Evolutionary conservation across 2,113 vertebrate genomes (phyloP).

Genomic region (Nyctereutes procyonoides): DNA sequence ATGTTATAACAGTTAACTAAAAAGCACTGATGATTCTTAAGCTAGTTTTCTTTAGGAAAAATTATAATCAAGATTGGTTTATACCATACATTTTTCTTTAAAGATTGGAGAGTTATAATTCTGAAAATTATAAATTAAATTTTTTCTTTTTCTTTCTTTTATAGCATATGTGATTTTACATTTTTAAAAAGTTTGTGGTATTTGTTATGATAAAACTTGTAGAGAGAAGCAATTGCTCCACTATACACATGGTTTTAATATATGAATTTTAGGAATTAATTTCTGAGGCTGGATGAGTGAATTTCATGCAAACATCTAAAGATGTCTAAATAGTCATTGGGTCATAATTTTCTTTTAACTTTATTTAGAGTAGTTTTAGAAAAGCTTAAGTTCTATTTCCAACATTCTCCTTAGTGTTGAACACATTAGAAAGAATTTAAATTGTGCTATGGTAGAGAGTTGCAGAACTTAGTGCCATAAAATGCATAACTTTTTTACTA

Average conservation of each 20-base stretch:
- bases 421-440: slow-evolving; percentile 27
- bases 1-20: background rate
- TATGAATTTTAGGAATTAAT: slow-evolving; percentile 47
- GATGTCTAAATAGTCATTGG: background rate
- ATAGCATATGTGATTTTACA: background rate
- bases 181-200: slow-evolving; percentile 23
- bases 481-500: slow-evolving; percentile 64
- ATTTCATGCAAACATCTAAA: slow-evolving; percentile 20
- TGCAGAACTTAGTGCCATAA: slow-evolving; percentile 44
- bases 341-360: slow-evolving; percentile 50
- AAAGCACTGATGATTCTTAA: slow-evolving; percentile 21
- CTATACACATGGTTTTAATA: background rate
- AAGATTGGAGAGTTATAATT: background rate
- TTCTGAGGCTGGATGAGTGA: slow-evolving; percentile 28
- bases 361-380: slow-evolving; percentile 60
- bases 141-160: slow-evolving; percentile 41
- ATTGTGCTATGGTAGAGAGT: slow-evolving; percentile 42
- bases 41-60: slow-evolving; percentile 42
- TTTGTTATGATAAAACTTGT: background rate
- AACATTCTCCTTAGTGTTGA: background rate
- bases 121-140: slow-evolving; percentile 8
- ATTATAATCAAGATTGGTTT: slow-evolving; percentile 32
- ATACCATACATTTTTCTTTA: background rate
- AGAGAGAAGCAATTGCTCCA: background rate
- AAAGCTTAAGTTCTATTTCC: slow-evolving; percentile 11